These are phyloP conservation scores for Podarcis muralis DNA, from an alignment of 2,113 vertebrate species.

Conservation along the genomic window DNA sequence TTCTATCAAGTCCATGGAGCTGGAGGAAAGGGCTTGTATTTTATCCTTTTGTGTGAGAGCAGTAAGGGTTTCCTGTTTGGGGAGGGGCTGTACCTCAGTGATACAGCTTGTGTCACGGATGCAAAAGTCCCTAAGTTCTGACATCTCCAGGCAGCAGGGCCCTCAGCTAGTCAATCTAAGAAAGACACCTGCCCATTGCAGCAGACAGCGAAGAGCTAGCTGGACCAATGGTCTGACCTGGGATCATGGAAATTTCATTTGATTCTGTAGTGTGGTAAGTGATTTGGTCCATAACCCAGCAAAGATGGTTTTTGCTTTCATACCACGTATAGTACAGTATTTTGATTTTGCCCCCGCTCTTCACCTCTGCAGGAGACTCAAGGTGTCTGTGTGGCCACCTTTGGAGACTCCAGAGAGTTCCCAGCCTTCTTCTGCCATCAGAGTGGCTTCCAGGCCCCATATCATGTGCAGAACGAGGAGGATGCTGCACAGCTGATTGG, in stretches of 20 bases:
- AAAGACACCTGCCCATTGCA: background rate
- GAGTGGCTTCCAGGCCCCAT: slow-evolving; percentile 85
- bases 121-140: background rate
- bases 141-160: background rate
- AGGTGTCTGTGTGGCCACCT: slow-evolving; percentile 88
- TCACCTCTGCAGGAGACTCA: slow-evolving; percentile 83
- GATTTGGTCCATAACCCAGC: background rate
- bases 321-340: background rate
- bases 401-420: slow-evolving; percentile 82
- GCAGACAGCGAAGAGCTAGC: background rate
- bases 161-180: background rate
- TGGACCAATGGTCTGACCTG: background rate
- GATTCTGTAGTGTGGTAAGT: background rate
- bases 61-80: background rate
- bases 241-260: background rate
- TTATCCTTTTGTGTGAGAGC: background rate
- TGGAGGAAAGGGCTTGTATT: background rate
- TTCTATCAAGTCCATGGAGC: background rate
- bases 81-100: background rate
- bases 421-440: slow-evolving; percentile 86
- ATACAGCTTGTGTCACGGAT: background rate
- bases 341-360: background rate
- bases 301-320: background rate
- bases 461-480: slow-evolving; percentile 76
- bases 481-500: slow-evolving; percentile 88